Evolutionary conservation across 92 coral and sea anemone species (phyloP).

Genomic region (Ricordea florida): DNA sequence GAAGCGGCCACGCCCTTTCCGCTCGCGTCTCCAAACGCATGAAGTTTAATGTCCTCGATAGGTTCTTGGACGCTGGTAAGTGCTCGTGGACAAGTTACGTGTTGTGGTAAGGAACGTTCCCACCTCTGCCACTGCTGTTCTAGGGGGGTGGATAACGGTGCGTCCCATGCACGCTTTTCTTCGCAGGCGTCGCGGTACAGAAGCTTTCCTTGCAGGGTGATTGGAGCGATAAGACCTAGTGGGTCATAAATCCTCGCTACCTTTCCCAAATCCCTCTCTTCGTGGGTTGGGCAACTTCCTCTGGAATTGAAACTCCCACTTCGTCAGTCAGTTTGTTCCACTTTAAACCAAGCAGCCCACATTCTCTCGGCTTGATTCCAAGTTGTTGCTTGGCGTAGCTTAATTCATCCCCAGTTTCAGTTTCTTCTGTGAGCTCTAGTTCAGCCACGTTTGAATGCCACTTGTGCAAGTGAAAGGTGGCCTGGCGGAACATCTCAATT

Average conservation of each 20-base stretch:
- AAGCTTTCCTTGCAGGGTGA: slow-evolving; percentile 49
- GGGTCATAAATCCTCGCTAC: slow-evolving; percentile 57
- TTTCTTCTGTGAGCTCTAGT: slow-evolving; percentile 31
- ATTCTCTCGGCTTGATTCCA: slow-evolving; percentile 16
- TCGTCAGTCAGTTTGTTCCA: slow-evolving; percentile 46
- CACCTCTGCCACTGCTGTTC: slow-evolving; percentile 49
- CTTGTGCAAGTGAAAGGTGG: slow-evolving; percentile 58
- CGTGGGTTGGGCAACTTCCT: slow-evolving; percentile 8
- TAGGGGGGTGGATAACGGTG: slow-evolving; percentile 4
- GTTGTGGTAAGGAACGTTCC: slow-evolving; percentile 34
- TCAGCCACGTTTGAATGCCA: slow-evolving; percentile 55
- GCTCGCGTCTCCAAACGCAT: slow-evolving; percentile 65
- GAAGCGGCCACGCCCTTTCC: slow-evolving; percentile 54
- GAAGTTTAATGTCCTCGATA: slow-evolving; percentile 21
- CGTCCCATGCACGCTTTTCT: slow-evolving; percentile 52
- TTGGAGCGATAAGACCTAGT: slow-evolving; percentile 40
- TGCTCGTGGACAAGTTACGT: background rate
- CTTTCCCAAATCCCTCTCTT: slow-evolving; percentile 44
- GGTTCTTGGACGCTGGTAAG: slow-evolving; percentile 25
- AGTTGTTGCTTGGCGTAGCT: slow-evolving; percentile 51
- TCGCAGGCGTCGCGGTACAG: slow-evolving; percentile 45
- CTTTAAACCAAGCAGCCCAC: slow-evolving; percentile 35
- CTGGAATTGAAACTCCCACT: slow-evolving; percentile 33
- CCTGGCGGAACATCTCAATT: slow-evolving; percentile 22
- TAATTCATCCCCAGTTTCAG: slow-evolving; percentile 16